These are phyloP conservation scores for Callorhinus ursinus DNA, from an alignment of 2,113 vertebrate genomes.

Conservation along the genomic window DNA sequence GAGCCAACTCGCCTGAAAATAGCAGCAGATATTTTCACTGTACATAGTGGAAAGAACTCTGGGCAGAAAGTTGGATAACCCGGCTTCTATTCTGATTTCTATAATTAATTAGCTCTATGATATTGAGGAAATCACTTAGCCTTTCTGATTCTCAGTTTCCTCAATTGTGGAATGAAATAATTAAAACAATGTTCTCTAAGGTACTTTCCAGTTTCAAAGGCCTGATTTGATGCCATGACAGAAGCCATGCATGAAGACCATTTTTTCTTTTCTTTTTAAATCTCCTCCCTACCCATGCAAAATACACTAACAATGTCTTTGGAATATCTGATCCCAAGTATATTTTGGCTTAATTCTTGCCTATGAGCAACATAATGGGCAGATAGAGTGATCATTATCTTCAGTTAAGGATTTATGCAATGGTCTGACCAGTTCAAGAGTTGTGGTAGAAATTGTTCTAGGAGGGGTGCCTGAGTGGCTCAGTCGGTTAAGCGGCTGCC, in stretches of 20 bases:
- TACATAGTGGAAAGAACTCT: neutral
- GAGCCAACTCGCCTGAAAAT: neutral
- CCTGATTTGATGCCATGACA: slow-evolving; percentile 27
- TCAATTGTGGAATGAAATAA: slow-evolving; percentile 71
- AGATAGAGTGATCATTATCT: neutral
- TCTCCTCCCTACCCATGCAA: neutral
- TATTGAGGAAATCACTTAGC: slow-evolving; percentile 73
- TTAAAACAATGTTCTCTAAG: slow-evolving; percentile 66
- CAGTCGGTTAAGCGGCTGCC: too few relatives aligned
- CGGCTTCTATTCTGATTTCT: slow-evolving; percentile 68
- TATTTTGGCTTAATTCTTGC: neutral
- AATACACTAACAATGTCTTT: neutral
- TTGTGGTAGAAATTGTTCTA: neutral
- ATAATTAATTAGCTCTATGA: slow-evolving; percentile 69
- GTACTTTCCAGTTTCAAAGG: neutral
- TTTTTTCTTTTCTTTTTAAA: neutral
- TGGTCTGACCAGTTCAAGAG: neutral
- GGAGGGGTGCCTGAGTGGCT: neutral
- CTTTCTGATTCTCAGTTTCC: slow-evolving; percentile 68
- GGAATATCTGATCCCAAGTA: neutral
- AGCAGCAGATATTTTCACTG: neutral
- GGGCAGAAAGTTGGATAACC: slow-evolving; percentile 54
- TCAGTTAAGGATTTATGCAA: neutral
- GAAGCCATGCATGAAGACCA: neutral
- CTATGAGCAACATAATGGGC: neutral